Base-by-base conservation (phyloP, 1,140 invertebrate genomes). In the Phthorimaea operculella region DNA sequence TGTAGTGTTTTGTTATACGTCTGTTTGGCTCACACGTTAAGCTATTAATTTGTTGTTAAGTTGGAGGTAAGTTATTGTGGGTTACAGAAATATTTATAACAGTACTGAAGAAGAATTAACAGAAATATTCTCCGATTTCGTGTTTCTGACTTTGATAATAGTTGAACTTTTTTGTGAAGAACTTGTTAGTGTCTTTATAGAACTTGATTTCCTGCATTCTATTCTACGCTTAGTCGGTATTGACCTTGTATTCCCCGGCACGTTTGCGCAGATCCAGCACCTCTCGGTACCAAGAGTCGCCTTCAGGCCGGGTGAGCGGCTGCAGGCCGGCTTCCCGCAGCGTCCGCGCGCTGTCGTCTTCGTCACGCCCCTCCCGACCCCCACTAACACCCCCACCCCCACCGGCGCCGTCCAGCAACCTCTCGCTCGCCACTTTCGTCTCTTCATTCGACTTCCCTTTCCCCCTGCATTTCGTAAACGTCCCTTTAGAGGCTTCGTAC, bases 211-310 rank as follows among this genome's bases (percentile, higher is more conserved):
- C 6, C 21, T 28, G 21, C 21, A 28, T 28, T 28, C 21, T 28
- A 28, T 28, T 28, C 21, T 28, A 28, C 21, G 21, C 21, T 28
- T 28, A 28, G 21, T 28, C 21, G 21, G 21, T 28, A 28, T 28
- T 28, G 88, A 95, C 94, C 90, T 95, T 95, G 85, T 96, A 96
- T 83, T 96, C 94, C 69, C 93, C 94, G 76, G 95, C 95, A 79
- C 96, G 94, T 81, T 94, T 94, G 68, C 94, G 90, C 61, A 96
- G 88, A 86, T 96, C 94, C 70, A 95, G 89, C 68, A 96, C 93
- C 83, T 94, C 93, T 65, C 89, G 89, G 85, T 92, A 94, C 93
- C 93, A 94, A 64, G 91, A 89, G 68, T 89, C 87, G 64, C 87
- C 84, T 72, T 79, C 78, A 57, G 74, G 68, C 58, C 76, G 76